Base-by-base conservation (phyloP, 2,888 invertebrate species). In the Dryococelus australis region DNA sequence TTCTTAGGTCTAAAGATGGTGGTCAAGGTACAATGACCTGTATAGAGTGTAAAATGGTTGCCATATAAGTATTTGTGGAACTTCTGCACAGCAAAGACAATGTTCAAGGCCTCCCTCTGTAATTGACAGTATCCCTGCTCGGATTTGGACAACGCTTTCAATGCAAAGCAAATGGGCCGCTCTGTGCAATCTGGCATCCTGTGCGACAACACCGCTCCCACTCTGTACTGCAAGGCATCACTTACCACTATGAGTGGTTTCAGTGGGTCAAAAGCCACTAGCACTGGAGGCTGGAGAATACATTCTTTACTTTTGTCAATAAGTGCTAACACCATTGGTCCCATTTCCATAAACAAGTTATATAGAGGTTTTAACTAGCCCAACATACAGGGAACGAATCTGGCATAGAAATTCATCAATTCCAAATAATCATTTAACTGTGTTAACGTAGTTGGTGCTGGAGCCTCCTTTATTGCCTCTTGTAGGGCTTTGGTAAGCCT, bases 241-340 rank as follows among this genome's bases (percentile, higher is more conserved):
- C 24, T 20, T 65, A 6, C n/a, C 2, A 65, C 65, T 9, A 65
- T n/a, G 8, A 65, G 20, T n/a, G 65, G 65, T n/a, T n/a, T n/a
- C 24, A 0, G 8, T 8, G 65, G 65, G 65, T 65, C 65, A 65
- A n/a, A 65, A n/a, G 65, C 8, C 2, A 83, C 85, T 28, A 89
- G 85, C 65, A 65, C 65, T n/a, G 65, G 65, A 65, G 24, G 8
- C 65, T n/a, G n/a, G 8, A 65, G 24, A 65, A 65, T 20, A 0
- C 20, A n/a, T n/a, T 65, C 8, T 65, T 65, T 65, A 65, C n/a
- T 65, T n/a, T 65, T n/a, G 8, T 65, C n/a, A 65, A 65, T 20
- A 65, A 65, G 20, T 20, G 24, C 65, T 65, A 24, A n/a, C 65
- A 5, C n/a, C 24, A 3, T 9, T 1, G 0, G 8, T 20, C 16